These are phyloP conservation scores for Dendrolimus kikuchii DNA, from an alignment of 1,140 invertebrate genomes.

Conservation along the genomic window DNA sequence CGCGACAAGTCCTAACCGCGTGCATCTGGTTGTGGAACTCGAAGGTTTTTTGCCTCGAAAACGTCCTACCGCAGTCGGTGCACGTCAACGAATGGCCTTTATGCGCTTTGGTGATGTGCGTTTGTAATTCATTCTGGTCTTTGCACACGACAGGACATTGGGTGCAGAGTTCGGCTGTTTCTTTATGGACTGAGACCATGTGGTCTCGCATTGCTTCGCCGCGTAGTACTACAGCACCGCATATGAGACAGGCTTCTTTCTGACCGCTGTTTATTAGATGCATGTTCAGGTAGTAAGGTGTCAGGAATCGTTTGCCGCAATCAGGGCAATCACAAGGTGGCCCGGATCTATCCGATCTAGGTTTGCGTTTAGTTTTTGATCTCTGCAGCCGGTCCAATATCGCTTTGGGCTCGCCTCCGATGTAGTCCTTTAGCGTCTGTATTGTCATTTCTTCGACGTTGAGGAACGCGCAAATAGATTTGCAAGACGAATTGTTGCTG, in stretches of 20 bases:
- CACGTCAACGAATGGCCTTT: slow-evolving; percentile 35
- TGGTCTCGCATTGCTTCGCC: slow-evolving; percentile 48
- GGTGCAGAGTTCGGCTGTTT: slow-evolving; percentile 25
- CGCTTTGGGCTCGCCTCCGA: slow-evolving; percentile 25
- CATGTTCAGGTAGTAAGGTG: slow-evolving; percentile 49
- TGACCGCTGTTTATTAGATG: slow-evolving; percentile 57
- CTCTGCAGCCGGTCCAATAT: slow-evolving; percentile 30
- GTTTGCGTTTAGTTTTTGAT: slow-evolving; percentile 27
- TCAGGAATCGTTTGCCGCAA: slow-evolving; percentile 56
- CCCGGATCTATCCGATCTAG: slow-evolving; percentile 28
- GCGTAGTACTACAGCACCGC: slow-evolving; percentile 33
- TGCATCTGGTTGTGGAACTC: slow-evolving; percentile 57
- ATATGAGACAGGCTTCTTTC: slow-evolving; percentile 46
- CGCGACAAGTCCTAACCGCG: slow-evolving; percentile 43
- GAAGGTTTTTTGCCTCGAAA: slow-evolving; percentile 37
- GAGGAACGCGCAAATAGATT: slow-evolving; percentile 43
- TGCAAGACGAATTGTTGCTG: slow-evolving; percentile 7
- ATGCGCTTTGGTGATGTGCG: slow-evolving; percentile 38
- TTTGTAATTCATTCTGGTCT: slow-evolving; percentile 23
- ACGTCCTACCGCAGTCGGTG: slow-evolving; percentile 45
- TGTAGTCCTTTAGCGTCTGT: slow-evolving; percentile 36
- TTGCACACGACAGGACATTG: slow-evolving; percentile 42
- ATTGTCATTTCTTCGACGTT: slow-evolving; percentile 32
- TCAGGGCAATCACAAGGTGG: slow-evolving; percentile 41
- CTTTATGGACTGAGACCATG: slow-evolving; percentile 30